These are phyloP conservation scores for Galerucella calmariensis DNA, from an alignment of 2,888 invertebrate genomes.

Conservation along the genomic window DNA sequence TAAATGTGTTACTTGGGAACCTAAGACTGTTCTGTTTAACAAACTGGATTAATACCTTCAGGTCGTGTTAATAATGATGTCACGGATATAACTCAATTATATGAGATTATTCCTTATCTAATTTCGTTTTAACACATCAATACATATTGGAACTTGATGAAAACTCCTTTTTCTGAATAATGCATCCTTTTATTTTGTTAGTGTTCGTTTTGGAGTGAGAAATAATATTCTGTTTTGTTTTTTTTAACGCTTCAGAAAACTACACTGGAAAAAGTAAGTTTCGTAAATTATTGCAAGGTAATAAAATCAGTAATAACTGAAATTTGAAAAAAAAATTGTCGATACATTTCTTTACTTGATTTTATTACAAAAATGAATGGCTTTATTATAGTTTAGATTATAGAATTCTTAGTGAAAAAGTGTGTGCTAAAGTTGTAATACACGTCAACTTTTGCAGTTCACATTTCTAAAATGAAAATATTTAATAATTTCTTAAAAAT, in stretches of 20 bases:
- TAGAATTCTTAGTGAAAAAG: neutral
- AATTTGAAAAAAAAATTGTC: too few species aligned
- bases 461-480: too few species aligned
- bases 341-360: too few species aligned
- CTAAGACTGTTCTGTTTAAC: neutral
- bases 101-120: neutral
- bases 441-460: too few species aligned
- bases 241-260: constrained; percentile 75
- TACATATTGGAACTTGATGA: neutral
- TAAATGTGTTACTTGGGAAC: too few species aligned
- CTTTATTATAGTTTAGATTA: neutral
- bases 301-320: constrained; percentile 29
- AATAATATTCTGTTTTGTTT: constrained; percentile 42
- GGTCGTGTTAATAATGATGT: neutral
- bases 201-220: constrained; percentile 25
- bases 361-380: neutral
- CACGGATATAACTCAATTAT: neutral
- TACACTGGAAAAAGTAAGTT: constrained; percentile 97
- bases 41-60: neutral
- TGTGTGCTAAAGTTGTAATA: neutral
- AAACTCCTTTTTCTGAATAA: constrained; percentile 28
- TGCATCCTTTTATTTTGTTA: constrained; percentile 15
- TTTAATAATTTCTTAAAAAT: too few species aligned
- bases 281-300: constrained; percentile 5
- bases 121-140: neutral